phyloP scores from a whole-genome alignment of 2,888 invertebrate genomes.

The Ditula angustiorana region DNA sequence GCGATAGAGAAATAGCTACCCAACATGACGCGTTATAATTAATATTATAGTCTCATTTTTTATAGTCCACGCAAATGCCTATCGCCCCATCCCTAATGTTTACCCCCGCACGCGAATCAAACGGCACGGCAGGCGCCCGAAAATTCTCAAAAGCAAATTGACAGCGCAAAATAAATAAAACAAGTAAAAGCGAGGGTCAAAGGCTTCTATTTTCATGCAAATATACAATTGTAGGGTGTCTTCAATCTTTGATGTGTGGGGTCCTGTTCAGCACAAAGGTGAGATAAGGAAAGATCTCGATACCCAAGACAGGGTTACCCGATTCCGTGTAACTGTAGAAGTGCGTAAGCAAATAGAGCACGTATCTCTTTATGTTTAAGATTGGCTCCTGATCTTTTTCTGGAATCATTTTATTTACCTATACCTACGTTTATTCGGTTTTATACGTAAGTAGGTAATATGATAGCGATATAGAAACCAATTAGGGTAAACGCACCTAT shows the following conservation, averaged over 20 bases:
- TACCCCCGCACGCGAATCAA: slow-evolving; percentile 21
- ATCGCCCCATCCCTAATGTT: slow-evolving; percentile 6
- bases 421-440: too few relatives aligned
- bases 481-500: too few relatives aligned
- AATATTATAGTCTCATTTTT: background rate
- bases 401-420: background rate
- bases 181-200: slow-evolving; percentile 62
- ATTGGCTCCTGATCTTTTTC: background rate
- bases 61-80: background rate
- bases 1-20: too few relatives aligned
- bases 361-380: background rate
- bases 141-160: slow-evolving; percentile 46
- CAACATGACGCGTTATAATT: background rate
- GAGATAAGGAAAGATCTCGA: slow-evolving; percentile 45
- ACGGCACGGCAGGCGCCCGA: slow-evolving; percentile 26
- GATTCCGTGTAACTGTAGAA: slow-evolving; percentile 31
- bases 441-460: too few relatives aligned
- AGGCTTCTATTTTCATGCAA: slow-evolving; percentile 64
- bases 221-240: slow-evolving; percentile 54
- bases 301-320: slow-evolving; percentile 30
- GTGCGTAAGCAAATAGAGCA: slow-evolving; percentile 7
- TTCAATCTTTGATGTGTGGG: slow-evolving; percentile 65
- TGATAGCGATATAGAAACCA: too few relatives aligned
- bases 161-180: slow-evolving; percentile 71
- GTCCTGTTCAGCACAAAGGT: slow-evolving; percentile 44